Evolutionary conservation across 2,797 vertebrate species (phyloP).

Genomic region (Lepilemur septentrionalis): DNA sequence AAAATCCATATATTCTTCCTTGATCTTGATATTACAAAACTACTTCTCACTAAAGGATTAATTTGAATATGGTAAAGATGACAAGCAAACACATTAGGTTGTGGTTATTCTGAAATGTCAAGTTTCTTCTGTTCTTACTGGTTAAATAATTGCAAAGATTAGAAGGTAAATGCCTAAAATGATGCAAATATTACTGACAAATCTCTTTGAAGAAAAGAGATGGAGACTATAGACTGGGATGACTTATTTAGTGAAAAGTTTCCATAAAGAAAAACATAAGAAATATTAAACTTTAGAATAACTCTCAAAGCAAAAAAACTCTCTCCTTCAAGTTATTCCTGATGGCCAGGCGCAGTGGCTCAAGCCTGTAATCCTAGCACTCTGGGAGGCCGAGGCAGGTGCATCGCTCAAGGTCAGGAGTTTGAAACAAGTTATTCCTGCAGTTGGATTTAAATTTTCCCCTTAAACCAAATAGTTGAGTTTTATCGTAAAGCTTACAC

Average conservation of each 20-base stretch:
- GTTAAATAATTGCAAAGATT: background rate
- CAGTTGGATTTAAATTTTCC: background rate
- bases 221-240: background rate
- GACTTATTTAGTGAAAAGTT: background rate
- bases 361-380: too few relatives aligned
- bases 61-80: background rate
- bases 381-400: too few relatives aligned
- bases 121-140: background rate
- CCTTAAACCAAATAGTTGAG: background rate
- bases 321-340: background rate
- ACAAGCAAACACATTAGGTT: background rate
- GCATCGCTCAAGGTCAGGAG: too few relatives aligned
- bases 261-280: background rate
- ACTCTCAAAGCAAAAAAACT: background rate
- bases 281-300: background rate
- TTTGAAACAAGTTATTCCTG: background rate
- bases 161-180: background rate
- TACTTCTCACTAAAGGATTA: background rate
- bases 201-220: background rate
- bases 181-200: background rate
- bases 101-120: background rate
- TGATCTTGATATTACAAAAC: background rate
- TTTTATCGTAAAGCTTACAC: background rate
- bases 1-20: background rate
- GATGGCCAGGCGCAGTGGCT: too few relatives aligned